Evolutionary conservation across 2,113 vertebrate species (phyloP).

Genomic region (Elaphurus davidianus): DNA sequence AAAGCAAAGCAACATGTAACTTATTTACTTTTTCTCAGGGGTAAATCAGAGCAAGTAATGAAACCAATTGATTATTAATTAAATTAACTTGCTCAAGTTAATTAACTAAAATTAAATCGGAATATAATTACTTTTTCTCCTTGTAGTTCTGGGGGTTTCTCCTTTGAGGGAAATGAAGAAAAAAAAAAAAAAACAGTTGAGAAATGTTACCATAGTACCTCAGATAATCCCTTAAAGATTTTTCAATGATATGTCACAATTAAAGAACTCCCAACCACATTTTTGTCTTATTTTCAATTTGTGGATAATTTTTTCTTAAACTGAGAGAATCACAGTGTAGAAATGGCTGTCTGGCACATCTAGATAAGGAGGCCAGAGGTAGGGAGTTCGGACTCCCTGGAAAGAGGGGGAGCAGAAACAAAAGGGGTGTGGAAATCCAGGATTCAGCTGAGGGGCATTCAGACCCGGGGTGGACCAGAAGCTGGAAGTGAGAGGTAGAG

Average conservation of each 20-base stretch:
- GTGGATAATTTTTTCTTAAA: constrained; percentile 1
- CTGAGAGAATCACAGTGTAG: not conserved
- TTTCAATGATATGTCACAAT: not conserved
- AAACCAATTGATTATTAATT: not conserved
- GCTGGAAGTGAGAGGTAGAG: not conserved
- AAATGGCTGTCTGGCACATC: not conserved
- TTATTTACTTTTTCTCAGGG: not conserved
- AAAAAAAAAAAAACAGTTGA: not conserved
- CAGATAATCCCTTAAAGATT: not conserved
- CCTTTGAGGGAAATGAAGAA: not conserved
- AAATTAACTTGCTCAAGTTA: not conserved
- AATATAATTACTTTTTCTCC: not conserved
- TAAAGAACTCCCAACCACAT: not conserved
- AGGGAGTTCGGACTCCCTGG: not conserved
- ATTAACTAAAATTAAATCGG: not conserved
- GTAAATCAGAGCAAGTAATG: not conserved
- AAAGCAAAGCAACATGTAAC: not conserved
- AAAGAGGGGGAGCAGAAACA: not conserved
- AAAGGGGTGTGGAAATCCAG: not conserved
- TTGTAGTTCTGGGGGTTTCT: too few species aligned
- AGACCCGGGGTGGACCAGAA: not conserved
- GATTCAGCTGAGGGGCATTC: not conserved
- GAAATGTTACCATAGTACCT: not conserved
- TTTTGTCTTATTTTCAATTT: constrained; percentile 24
- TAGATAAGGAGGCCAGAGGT: not conserved